Base-by-base conservation (phyloP, 2,888 invertebrate species). In the Leucoma salicis region DNA sequence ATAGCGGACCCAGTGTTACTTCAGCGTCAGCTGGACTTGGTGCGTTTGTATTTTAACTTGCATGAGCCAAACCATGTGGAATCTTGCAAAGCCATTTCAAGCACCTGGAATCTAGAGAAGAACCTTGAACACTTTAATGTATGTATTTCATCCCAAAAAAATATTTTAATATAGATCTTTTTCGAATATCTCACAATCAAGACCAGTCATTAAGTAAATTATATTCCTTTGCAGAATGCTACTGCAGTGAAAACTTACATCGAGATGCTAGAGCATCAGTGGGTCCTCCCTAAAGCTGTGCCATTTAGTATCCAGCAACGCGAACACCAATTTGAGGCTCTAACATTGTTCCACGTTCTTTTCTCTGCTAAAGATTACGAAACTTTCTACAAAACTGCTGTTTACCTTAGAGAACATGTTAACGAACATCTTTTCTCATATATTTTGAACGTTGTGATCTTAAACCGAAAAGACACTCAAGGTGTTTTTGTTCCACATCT, bases 381-480 rank as follows among this genome's bases (percentile, higher is more conserved):
- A 14, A 93, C 93, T 25, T 94, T 95, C 84, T 90, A 91, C 73
- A 91, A 92, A 56, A 92, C 93, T 7, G 94, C 93, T 24, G 91
- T 92, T 25, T 94, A 92, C 90, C 90, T 94, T 14, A 93, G 94
- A 41, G 82, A 92, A 39, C 80, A 91, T 51, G 79, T 94, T 45
- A 95, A 95, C 73, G 94, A 94, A 74, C 92, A 91, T 39, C 85
- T 95, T 66, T 95, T 92, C 72, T 86, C 93, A 31, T 93, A 94
- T 58, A 91, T 93, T 3, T 74, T 93, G 39, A 91, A 91, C 44
- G 80, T 91, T 14, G 93, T 93, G 10, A 84, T 94, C 10, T 74
- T 93, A 25, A 93, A 93, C 57, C 92, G 93, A 21, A 77, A 78
- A 5, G 94, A 94, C 50, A 92, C 92, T 42, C 90, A 92, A 61